Evolutionary conservation across 2,113 vertebrate species (phyloP).

Genomic region (Apodemus sylvaticus): DNA sequence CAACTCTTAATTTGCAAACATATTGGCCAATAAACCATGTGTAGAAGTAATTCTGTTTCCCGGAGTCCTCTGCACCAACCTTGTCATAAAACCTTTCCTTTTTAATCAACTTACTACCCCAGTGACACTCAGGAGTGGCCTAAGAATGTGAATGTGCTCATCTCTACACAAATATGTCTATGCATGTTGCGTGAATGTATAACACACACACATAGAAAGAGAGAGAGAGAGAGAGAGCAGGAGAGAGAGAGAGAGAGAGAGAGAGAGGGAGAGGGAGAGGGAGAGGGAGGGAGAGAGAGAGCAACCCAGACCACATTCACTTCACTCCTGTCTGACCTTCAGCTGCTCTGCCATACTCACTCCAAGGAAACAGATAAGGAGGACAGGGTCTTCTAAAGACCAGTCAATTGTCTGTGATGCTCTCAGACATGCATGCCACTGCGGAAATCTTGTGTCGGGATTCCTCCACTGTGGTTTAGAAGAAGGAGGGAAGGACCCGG

Average conservation of each 20-base stretch:
- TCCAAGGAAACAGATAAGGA: background rate
- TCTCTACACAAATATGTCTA: background rate
- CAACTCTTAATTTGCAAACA: constrained; percentile 11
- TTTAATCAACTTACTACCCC: background rate
- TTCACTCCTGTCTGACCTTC: background rate
- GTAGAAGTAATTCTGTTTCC: background rate
- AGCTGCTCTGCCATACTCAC: background rate
- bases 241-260: background rate
- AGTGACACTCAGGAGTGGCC: background rate
- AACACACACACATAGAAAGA: background rate
- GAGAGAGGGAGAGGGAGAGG: background rate
- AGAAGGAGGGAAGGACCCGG: background rate
- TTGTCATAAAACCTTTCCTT: background rate
- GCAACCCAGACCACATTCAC: background rate
- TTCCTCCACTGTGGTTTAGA: background rate
- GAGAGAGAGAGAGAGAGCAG: background rate
- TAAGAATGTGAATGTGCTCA: background rate
- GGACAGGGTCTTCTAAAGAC: background rate
- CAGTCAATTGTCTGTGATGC: background rate
- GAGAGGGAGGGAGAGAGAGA: background rate
- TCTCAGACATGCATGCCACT: background rate
- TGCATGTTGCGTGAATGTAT: background rate
- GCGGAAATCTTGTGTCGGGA: background rate
- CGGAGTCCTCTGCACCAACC: background rate
- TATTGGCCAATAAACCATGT: constrained; percentile 6